Conservation (phyloP, 2,113 vertebrate species). For the Cavia porcellus region DNA sequence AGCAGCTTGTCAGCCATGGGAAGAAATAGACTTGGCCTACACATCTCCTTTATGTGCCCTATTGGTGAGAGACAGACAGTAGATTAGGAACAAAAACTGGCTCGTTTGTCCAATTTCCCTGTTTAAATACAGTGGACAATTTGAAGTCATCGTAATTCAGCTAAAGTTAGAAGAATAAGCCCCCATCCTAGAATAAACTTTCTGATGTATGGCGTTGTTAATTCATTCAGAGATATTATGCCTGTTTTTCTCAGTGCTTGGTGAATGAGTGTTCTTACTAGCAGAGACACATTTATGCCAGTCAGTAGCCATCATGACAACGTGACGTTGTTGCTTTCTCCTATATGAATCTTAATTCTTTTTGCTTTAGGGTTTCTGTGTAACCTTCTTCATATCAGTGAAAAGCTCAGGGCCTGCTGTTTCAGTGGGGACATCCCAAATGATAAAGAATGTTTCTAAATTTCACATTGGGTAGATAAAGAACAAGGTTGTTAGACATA, state of each 20-base stretch:
- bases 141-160: background rate
- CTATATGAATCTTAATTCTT: background rate
- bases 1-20: fast-evolving
- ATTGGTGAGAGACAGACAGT: background rate
- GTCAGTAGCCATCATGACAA: background rate
- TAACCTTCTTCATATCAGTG: background rate
- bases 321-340: background rate
- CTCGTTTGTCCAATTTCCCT: background rate
- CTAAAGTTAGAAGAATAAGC: background rate
- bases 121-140: background rate
- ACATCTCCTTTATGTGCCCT: background rate
- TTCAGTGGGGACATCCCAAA: background rate
- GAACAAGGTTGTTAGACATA: background rate
- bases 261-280: background rate
- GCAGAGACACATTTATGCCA: no score
- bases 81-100: background rate
- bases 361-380: background rate
- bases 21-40: background rate
- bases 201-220: background rate
- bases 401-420: background rate
- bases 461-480: background rate
- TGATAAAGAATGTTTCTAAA: background rate
- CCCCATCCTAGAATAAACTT: background rate
- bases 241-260: background rate
- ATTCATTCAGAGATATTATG: background rate